Conservation (phyloP, 2,113 vertebrate species). For the Amazona guildingii region DNA sequence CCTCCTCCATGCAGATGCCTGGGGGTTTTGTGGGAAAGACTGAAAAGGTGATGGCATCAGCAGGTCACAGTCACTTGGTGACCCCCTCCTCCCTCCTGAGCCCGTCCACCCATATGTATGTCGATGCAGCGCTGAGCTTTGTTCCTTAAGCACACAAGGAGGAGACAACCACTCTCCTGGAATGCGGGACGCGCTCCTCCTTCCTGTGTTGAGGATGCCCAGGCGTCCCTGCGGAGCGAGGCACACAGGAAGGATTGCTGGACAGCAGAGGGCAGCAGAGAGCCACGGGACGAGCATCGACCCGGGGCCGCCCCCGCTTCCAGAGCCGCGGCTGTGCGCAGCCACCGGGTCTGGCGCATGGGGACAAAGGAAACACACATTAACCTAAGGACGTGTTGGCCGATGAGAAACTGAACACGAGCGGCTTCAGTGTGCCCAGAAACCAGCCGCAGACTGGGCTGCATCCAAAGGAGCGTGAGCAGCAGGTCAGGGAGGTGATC, state of each 20-base stretch:
- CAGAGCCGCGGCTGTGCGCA: fast-evolving
- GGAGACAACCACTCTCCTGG: background rate
- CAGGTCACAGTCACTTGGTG: background rate
- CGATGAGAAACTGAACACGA: background rate
- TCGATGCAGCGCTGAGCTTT: fast-evolving
- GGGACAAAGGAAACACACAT: fast-evolving
- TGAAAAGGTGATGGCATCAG: background rate
- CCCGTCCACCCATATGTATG: background rate
- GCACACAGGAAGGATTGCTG: background rate
- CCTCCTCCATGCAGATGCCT: fast-evolving
- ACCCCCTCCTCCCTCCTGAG: background rate
- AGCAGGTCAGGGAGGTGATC: background rate
- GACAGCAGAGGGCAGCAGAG: constrained; percentile 49
- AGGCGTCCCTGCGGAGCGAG: fast-evolving
- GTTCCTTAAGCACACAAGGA: fast-evolving
- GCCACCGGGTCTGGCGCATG: fast-evolving
- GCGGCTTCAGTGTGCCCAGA: background rate
- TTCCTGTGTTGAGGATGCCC: fast-evolving
- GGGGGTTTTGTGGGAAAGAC: background rate
- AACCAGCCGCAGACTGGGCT: background rate
- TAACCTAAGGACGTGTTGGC: background rate
- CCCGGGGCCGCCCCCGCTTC: background rate
- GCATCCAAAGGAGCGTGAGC: background rate
- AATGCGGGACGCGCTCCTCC: fast-evolving
- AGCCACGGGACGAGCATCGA: background rate